Conservation (phyloP, 1,140 invertebrate species). For the Odontomachus brunneus region DNA sequence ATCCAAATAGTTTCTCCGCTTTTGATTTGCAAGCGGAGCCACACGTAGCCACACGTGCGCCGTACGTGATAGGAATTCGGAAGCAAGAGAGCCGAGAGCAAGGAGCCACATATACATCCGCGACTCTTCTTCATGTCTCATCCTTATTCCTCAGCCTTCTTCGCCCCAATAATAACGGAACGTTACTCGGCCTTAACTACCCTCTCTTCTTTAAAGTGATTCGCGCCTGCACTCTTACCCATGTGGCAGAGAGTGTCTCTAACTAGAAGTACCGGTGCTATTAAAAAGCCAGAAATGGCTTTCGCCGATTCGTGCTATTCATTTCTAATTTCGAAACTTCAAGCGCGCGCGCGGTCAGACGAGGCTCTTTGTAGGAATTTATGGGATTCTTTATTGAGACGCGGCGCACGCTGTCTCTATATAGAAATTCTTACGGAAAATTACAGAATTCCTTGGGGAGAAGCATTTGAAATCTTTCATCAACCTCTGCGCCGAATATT, state of each 20-base stretch:
- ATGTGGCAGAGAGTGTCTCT: background rate
- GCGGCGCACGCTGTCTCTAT: too few relatives aligned
- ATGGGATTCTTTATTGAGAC: background rate
- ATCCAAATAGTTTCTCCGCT: slow-evolving; percentile 17
- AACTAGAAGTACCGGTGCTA: slow-evolving; percentile 10
- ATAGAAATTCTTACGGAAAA: background rate
- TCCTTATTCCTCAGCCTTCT: background rate
- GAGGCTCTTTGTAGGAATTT: background rate
- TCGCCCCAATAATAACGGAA: slow-evolving; percentile 20
- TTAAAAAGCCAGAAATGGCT: slow-evolving; percentile 9
- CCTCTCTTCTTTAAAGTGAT: slow-evolving; percentile 37
- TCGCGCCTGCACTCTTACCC: background rate
- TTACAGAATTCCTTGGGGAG: background rate
- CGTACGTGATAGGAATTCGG: slow-evolving; percentile 50
- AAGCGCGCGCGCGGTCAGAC: background rate
- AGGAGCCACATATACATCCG: slow-evolving; percentile 2
- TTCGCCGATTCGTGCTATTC: slow-evolving; percentile 1
- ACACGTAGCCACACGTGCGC: slow-evolving; percentile 26
- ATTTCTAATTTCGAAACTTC: slow-evolving; percentile 20
- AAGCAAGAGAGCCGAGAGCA: background rate
- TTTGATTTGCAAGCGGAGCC: slow-evolving; percentile 40
- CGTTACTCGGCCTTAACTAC: slow-evolving; percentile 32
- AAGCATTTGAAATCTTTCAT: slow-evolving; percentile 14
- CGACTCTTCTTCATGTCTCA: slow-evolving; percentile 3
- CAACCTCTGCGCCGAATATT: slow-evolving; percentile 26